phyloP scores from a whole-genome alignment of 2,888 invertebrate genomes.

The Xanthorhoe designata region DNA sequence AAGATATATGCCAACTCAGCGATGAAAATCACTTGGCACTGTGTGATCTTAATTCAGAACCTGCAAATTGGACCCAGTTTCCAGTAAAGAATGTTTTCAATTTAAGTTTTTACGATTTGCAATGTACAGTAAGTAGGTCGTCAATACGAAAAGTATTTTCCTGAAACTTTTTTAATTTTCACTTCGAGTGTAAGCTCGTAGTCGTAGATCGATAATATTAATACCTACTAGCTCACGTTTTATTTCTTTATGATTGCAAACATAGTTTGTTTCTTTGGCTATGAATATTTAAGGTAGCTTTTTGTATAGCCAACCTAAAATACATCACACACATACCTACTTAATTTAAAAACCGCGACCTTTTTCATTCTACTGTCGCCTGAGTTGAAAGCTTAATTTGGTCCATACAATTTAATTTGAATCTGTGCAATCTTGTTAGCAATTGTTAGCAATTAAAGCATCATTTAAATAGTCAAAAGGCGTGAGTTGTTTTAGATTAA shows the following conservation, averaged over 20 bases:
- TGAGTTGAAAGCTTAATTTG: background rate
- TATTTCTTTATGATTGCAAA: background rate
- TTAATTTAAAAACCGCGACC: constrained; percentile 2
- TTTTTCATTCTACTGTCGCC: background rate
- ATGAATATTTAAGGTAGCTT: background rate
- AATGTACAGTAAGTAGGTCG: constrained; percentile 1
- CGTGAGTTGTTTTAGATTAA: background rate
- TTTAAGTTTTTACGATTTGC: constrained; percentile 21
- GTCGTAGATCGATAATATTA: background rate
- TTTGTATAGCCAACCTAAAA: background rate
- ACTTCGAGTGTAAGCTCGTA: constrained; percentile 2
- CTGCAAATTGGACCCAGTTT: background rate
- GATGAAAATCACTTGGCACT: background rate
- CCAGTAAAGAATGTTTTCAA: constrained; percentile 22
- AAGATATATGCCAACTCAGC: background rate
- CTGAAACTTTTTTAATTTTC: constrained; percentile 10
- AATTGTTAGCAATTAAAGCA: background rate
- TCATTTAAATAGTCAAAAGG: background rate
- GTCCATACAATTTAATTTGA: constrained; percentile 2
- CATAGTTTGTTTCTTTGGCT: background rate
- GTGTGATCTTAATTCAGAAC: background rate
- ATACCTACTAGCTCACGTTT: background rate
- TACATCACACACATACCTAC: background rate
- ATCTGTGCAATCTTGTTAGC: background rate
- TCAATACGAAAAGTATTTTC: constrained; percentile 7